Percentiles rank a stretch among this genome's conserved stretches.
phyloP scores from a whole-genome alignment of 2,888 invertebrate genomes.

The Brachyptera putata region DNA sequence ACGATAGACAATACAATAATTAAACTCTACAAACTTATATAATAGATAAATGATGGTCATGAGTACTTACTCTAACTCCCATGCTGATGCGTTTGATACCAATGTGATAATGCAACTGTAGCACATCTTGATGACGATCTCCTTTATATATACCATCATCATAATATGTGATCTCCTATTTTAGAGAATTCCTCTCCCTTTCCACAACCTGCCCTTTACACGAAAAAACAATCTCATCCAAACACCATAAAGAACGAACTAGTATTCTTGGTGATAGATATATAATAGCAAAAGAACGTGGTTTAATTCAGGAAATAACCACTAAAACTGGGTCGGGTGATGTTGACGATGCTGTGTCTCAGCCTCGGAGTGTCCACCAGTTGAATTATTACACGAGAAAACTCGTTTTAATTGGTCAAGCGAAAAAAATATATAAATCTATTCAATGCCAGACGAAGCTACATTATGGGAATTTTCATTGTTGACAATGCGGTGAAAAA shows the following conservation, averaged over 20 bases:
- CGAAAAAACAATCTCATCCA: background rate
- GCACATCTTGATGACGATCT: background rate
- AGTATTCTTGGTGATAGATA: background rate
- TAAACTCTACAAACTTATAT: too few species aligned
- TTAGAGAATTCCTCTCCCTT: background rate
- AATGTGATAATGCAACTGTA: background rate
- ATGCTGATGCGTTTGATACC: background rate
- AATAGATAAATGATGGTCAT: too few species aligned
- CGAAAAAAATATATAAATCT: background rate
- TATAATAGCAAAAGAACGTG: background rate
- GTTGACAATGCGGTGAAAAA: too few species aligned
- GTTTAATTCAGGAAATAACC: background rate
- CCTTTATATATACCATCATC: background rate
- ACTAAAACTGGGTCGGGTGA: background rate
- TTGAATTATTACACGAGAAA: background rate
- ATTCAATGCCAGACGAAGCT: conserved; percentile 12
- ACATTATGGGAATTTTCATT: background rate
- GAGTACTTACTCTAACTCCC: background rate
- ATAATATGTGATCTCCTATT: background rate
- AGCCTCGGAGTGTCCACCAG: background rate
- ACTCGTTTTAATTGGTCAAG: background rate
- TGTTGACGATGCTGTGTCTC: too few species aligned
- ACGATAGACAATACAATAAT: too few species aligned
- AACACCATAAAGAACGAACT: background rate
- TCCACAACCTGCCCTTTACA: background rate